Evolutionary conservation across 2,888 invertebrate species (phyloP).

Genomic region (Microctonus brassicae): DNA sequence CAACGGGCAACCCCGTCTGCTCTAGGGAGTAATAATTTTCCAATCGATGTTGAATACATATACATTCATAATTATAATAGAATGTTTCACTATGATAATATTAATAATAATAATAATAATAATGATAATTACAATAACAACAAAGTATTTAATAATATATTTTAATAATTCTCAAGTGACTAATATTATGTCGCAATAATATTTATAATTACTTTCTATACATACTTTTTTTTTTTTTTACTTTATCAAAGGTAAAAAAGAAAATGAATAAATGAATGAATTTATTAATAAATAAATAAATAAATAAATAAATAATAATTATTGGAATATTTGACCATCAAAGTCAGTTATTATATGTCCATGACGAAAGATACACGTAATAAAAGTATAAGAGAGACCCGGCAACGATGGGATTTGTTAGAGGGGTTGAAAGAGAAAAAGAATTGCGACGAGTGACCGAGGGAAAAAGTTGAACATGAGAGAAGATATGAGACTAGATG

Average conservation of each 20-base stretch:
- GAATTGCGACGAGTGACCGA: constrained; percentile 22
- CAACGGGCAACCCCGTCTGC: constrained; percentile 19
- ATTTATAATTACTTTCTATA: too few species aligned
- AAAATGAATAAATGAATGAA: too few species aligned
- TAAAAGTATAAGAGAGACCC: constrained; percentile 32
- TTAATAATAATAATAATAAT: not conserved
- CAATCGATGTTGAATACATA: constrained; percentile 27
- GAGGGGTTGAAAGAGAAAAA: not conserved
- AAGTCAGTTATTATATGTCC: constrained; percentile 26
- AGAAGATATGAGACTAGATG: constrained; percentile 39
- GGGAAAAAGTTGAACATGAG: constrained; percentile 31
- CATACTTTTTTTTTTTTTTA: too few species aligned
- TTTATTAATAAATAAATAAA: not conserved
- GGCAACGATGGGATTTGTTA: not conserved
- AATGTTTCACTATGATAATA: not conserved
- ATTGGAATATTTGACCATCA: not conserved
- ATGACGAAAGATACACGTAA: constrained; percentile 27
- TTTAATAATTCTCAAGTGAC: not conserved
- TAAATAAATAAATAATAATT: constrained; percentile 3
- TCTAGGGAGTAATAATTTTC: constrained; percentile 24
- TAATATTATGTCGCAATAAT: not conserved
- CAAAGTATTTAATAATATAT: too few species aligned
- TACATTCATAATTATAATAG: constrained; percentile 4
- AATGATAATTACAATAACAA: not conserved
- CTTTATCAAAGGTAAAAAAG: too few species aligned